phyloP scores from a whole-genome alignment of 2,888 invertebrate genomes.

The Cheilosia soror region DNA sequence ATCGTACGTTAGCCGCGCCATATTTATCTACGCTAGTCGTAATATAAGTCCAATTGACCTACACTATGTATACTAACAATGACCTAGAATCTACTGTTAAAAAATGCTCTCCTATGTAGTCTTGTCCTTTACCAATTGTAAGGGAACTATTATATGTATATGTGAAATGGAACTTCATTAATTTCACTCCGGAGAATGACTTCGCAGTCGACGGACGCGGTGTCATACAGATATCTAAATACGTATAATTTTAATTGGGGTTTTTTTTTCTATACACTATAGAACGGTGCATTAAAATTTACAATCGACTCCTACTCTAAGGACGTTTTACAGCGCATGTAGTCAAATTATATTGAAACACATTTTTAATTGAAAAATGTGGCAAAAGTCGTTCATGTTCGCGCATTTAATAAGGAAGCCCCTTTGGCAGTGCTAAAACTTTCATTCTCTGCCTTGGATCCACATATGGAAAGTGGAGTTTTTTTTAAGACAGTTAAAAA shows the following conservation, averaged over 20 bases:
- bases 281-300: conserved; percentile 12
- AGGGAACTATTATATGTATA: conserved; percentile 21
- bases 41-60: conserved; percentile 43
- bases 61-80: conserved; percentile 27
- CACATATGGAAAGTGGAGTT: not conserved
- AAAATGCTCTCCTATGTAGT: not conserved
- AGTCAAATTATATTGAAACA: conserved; percentile 27
- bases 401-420: conserved; percentile 21
- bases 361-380: conserved; percentile 49
- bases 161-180: conserved; percentile 60
- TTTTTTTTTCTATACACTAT: conserved; percentile 9
- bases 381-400: conserved; percentile 23
- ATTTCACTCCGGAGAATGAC: conserved; percentile 60
- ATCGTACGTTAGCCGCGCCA: conserved; percentile 21
- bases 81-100: conserved; percentile 52
- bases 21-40: conserved; percentile 47
- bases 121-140: conserved; percentile 50
- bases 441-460: not conserved
- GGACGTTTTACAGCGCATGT: not conserved
- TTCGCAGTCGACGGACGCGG: conserved; percentile 59
- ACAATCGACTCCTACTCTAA: conserved; percentile 2
- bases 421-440: not conserved
- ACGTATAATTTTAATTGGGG: conserved; percentile 26
- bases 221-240: conserved; percentile 19
- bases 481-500: too few relatives aligned